These are phyloP conservation scores for Papilio xuthus DNA, from an alignment of 1,140 invertebrate species.

Conservation along the genomic window DNA sequence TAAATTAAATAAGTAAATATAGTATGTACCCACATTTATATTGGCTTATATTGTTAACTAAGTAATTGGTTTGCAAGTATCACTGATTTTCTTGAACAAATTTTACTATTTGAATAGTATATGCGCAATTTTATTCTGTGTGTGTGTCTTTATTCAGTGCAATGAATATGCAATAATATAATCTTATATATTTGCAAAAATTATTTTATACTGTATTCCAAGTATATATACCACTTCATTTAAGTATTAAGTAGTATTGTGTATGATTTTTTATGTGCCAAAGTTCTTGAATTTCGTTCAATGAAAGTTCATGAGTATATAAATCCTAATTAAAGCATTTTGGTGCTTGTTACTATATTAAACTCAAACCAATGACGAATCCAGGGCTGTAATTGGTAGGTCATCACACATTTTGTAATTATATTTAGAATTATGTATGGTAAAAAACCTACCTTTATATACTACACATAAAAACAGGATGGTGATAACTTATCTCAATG, in stretches of 20 bases:
- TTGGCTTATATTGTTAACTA: background rate
- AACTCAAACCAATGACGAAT: too few relatives aligned
- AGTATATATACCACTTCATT: background rate
- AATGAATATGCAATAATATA: conserved; percentile 15
- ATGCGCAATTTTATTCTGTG: background rate
- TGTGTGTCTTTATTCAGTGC: background rate
- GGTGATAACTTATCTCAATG: too few relatives aligned
- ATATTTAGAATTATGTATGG: too few relatives aligned
- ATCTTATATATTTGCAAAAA: too few relatives aligned
- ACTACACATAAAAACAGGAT: too few relatives aligned
- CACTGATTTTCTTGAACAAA: background rate
- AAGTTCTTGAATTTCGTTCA: background rate
- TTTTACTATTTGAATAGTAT: background rate
- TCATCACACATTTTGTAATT: too few relatives aligned
- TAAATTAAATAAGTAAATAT: background rate
- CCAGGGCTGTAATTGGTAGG: too few relatives aligned
- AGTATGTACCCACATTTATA: background rate
- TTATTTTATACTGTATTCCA: background rate
- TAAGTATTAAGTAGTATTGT: conserved; percentile 1
- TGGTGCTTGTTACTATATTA: too few relatives aligned
- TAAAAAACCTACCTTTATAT: too few relatives aligned
- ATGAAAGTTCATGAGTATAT: background rate
- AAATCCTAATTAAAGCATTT: background rate
- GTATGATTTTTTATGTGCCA: background rate
- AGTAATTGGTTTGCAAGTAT: background rate